Conservation (phyloP, 2,113 vertebrate genomes). For the Leptocoma aspasia region DNA sequence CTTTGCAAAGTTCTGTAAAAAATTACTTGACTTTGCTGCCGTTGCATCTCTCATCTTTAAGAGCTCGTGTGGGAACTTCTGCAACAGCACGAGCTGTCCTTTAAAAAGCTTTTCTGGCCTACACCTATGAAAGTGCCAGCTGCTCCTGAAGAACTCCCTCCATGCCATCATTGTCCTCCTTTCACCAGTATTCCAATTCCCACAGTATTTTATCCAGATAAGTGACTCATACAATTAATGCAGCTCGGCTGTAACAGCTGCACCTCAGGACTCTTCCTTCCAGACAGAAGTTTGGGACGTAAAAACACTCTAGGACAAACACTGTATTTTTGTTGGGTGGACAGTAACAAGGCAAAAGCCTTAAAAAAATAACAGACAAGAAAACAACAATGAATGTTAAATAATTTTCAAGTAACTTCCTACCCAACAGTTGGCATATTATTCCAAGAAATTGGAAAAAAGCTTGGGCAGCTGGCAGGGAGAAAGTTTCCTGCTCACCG, state of each 20-base stretch:
- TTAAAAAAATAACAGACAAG: background rate
- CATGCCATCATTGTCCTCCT: background rate
- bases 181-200: background rate
- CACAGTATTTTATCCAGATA: background rate
- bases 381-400: background rate
- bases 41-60: background rate
- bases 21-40: background rate
- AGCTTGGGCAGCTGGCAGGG: background rate
- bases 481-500: background rate
- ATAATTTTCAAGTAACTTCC: background rate
- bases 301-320: background rate
- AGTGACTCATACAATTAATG: background rate
- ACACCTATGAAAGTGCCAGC: background rate
- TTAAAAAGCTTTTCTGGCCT: background rate
- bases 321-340: background rate
- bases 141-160: background rate
- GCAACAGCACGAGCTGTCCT: background rate
- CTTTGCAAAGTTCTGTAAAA: background rate
- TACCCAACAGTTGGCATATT: fast-evolving
- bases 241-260: background rate
- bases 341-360: background rate
- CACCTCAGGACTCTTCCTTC: background rate
- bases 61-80: background rate
- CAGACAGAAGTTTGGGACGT: background rate
- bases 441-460: background rate